These are phyloP conservation scores for Tenrec ecaudatus DNA, from an alignment of 2,113 vertebrate species.

Conservation along the genomic window DNA sequence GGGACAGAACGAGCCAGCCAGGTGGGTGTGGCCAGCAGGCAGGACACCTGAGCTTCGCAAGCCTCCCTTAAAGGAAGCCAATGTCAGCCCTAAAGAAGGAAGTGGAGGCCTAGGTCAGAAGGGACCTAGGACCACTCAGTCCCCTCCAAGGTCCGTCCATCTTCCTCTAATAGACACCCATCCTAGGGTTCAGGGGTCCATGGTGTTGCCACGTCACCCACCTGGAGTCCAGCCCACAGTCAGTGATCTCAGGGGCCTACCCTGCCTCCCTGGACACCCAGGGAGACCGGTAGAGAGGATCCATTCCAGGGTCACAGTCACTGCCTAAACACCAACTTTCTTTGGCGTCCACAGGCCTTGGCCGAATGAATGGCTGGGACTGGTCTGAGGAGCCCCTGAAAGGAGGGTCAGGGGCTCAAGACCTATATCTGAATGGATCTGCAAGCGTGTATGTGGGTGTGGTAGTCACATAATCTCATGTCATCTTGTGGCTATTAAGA, in stretches of 20 bases:
- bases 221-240: neutral
- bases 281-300: too few relatives aligned
- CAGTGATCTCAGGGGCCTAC: too few relatives aligned
- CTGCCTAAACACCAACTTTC: neutral
- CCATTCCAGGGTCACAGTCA: neutral
- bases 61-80: neutral
- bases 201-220: neutral
- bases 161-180: neutral
- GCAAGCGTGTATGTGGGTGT: too few relatives aligned
- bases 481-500: too few relatives aligned
- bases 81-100: neutral
- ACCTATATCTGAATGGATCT: neutral
- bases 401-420: neutral
- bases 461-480: too few relatives aligned
- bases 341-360: neutral
- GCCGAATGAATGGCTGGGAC: neutral
- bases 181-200: neutral
- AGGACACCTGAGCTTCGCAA: neutral
- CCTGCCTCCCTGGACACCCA: neutral
- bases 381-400: too few relatives aligned
- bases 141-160: neutral
- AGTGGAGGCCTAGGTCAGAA: neutral
- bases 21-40: neutral
- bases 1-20: neutral
- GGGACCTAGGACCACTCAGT: neutral